phyloP scores from a whole-genome alignment of 2,113 vertebrate genomes.

The Protomyctophum bolini region DNA sequence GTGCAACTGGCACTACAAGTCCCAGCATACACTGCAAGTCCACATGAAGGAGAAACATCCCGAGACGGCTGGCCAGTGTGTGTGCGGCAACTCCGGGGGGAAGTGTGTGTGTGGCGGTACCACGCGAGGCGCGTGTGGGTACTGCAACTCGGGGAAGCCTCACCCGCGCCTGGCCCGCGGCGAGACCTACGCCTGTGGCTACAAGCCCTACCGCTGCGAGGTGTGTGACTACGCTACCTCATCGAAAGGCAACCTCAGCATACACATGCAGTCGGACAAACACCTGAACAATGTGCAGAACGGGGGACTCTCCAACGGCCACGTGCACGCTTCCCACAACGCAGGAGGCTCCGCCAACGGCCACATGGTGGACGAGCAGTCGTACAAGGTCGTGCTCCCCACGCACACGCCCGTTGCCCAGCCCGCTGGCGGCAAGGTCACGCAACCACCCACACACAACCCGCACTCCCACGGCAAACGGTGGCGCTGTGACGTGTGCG shows the following conservation, averaged over 20 bases:
- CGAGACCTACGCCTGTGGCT: constrained; percentile 98
- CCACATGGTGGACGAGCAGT: constrained; percentile 57
- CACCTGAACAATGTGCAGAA: constrained; percentile 99
- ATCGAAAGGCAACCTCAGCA: constrained; percentile 99
- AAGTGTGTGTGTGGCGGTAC: constrained; percentile 73
- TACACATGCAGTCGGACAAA: constrained; percentile 99
- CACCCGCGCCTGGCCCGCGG: constrained; percentile 96
- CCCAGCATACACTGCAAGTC: constrained; percentile 98
- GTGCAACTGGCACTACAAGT: constrained; percentile 99
- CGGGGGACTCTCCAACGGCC: constrained; percentile 81
- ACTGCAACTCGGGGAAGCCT: constrained; percentile 93
- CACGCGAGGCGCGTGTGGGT: constrained; percentile 81
- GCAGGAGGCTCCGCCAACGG: constrained; percentile 48
- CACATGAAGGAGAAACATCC: constrained; percentile 99
- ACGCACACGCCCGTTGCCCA: constrained; percentile 48
- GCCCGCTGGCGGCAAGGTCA: constrained; percentile 42
- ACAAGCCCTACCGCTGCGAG: constrained; percentile 99
- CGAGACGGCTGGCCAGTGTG: constrained; percentile 84
- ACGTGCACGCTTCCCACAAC: constrained; percentile 57
- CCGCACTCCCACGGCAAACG: constrained; percentile 78
- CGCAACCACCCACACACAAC: constrained; percentile 57
- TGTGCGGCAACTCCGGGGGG: constrained; percentile 59
- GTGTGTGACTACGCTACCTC: constrained; percentile 99
- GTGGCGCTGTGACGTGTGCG: constrained; percentile 98
- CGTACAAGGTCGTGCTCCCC: constrained; percentile 63